Evolutionary conservation across 1,140 invertebrate genomes (phyloP).

Genomic region (Aphis gossypii): DNA sequence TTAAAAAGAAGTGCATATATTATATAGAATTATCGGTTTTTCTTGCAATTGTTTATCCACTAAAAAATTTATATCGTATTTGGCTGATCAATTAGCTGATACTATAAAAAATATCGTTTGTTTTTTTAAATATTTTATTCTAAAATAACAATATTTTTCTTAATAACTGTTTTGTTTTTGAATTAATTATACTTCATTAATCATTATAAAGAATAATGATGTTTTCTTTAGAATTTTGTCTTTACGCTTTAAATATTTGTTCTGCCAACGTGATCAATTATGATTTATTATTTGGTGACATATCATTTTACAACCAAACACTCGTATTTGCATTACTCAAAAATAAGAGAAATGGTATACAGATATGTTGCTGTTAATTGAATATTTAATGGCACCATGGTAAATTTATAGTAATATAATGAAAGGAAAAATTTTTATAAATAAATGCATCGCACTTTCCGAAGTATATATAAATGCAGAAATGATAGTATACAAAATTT

Average conservation of each 20-base stretch:
- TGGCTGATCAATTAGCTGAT: neutral
- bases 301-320: constrained; percentile 5
- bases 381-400: neutral
- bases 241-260: neutral
- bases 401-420: neutral
- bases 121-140: neutral
- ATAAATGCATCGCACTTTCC: neutral
- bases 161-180: no score
- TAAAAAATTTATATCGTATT: no score
- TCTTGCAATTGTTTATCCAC: neutral
- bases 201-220: neutral
- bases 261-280: neutral
- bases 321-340: neutral
- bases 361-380: constrained; percentile 9
- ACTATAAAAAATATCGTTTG: neutral
- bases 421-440: neutral
- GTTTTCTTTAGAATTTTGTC: neutral
- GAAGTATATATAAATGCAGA: neutral
- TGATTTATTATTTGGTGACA: neutral
- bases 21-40: no score
- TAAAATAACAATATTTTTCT: neutral
- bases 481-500: no score
- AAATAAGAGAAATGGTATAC: neutral
- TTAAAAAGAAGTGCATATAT: no score
- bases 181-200: no score